phyloP scores from a whole-genome alignment of 2,888 invertebrate genomes.

The Subacronicta megacephala region DNA sequence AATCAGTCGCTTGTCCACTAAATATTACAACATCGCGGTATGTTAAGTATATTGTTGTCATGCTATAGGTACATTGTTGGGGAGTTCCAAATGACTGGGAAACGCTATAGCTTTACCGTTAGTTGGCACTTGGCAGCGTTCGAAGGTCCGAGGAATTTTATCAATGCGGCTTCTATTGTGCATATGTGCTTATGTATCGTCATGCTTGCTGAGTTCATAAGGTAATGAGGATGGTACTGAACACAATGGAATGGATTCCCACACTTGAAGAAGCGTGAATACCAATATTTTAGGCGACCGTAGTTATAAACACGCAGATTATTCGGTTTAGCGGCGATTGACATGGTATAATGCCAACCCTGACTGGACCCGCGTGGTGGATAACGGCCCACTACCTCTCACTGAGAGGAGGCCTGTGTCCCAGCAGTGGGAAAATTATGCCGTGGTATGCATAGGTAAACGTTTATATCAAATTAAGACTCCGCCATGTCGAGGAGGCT shows the following conservation, averaged over 20 bases:
- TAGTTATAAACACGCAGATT: too few relatives aligned
- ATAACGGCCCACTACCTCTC: too few relatives aligned
- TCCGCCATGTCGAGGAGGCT: too few relatives aligned
- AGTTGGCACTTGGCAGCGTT: slow-evolving; percentile 41
- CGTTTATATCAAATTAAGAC: too few relatives aligned
- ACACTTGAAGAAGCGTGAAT: too few relatives aligned
- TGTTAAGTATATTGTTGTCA: slow-evolving; percentile 30
- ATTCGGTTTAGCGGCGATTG: too few relatives aligned
- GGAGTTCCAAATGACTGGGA: slow-evolving; percentile 34
- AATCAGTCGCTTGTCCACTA: slow-evolving; percentile 32
- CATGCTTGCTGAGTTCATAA: slow-evolving; percentile 30
- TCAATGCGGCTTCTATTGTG: slow-evolving; percentile 33
- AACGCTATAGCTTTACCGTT: slow-evolving; percentile 29
- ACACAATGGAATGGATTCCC: slow-evolving; percentile 1
- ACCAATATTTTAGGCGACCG: too few relatives aligned
- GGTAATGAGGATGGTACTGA: slow-evolving; percentile 36
- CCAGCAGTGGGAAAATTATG: too few relatives aligned
- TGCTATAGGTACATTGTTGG: slow-evolving; percentile 33
- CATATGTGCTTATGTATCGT: slow-evolving; percentile 19
- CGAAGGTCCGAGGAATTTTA: slow-evolving; percentile 39
- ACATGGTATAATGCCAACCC: too few relatives aligned
- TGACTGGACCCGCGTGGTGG: too few relatives aligned
- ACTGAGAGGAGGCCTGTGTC: too few relatives aligned
- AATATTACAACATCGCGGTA: slow-evolving; percentile 2
- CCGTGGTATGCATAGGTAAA: too few relatives aligned